phyloP scores from a whole-genome alignment of 2,113 vertebrate genomes.

The Burhinus bistriatus region DNA sequence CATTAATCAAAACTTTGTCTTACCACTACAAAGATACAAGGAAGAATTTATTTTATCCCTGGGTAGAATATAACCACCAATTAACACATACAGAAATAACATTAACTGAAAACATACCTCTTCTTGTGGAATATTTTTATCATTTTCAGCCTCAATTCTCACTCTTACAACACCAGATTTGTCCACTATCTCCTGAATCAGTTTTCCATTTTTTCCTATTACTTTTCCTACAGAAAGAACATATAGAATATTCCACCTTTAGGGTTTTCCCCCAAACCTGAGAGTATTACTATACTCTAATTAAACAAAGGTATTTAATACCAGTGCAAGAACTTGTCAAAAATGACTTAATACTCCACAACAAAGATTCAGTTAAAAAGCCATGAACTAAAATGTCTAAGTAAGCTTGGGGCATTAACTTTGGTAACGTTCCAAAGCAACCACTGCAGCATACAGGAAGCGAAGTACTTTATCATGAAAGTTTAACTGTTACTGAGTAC shows the following conservation, averaged over 20 bases:
- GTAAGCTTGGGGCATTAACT: not conserved
- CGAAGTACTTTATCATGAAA: not conserved
- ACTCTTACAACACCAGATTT: slow-evolving; percentile 98
- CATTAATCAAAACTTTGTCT: not conserved
- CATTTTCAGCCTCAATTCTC: slow-evolving; percentile 95
- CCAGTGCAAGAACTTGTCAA: not conserved
- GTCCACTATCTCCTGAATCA: slow-evolving; percentile 98
- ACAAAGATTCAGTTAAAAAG: not conserved
- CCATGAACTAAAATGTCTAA: not conserved
- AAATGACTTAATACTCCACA: not conserved
- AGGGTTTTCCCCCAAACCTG: not conserved
- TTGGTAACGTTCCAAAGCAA: not conserved
- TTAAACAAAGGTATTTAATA: not conserved
- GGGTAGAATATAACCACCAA: not conserved
- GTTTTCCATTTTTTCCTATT: slow-evolving; percentile 98
- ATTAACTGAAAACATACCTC: slow-evolving; percentile 80
- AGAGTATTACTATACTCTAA: not conserved
- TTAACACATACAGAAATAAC: not conserved
- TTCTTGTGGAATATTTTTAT: slow-evolving; percentile 90
- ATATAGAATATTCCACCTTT: not conserved
- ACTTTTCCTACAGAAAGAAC: slow-evolving; percentile 86
- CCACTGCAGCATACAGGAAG: not conserved
- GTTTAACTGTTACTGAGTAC: not conserved
- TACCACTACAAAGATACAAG: accelerated
- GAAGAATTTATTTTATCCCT: not conserved